Conservation (phyloP, 2,888 invertebrate species). For the Andrena bucephala region DNA sequence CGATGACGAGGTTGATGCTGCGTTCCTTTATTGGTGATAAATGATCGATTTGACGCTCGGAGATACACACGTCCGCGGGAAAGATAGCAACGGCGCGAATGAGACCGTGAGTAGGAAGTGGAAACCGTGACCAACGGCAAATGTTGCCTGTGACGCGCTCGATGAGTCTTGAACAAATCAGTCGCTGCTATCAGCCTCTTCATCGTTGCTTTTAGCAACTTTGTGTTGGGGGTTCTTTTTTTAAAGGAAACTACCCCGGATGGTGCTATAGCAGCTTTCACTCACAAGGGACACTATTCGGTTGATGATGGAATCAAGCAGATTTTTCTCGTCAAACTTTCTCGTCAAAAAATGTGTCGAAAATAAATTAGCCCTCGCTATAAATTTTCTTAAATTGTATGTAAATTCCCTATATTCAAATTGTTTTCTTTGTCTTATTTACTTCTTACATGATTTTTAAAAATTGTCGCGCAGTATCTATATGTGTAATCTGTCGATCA, state of each 20-base stretch:
- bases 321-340: no score
- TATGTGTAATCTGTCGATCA: no score
- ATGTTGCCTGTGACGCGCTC: slow-evolving; percentile 23
- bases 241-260: not conserved
- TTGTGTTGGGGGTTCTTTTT: not conserved
- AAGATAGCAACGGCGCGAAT: not conserved
- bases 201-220: not conserved
- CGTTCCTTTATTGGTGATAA: not conserved
- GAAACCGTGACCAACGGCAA: slow-evolving; percentile 36
- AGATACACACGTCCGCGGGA: not conserved
- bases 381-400: no score
- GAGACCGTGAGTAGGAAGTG: slow-evolving; percentile 30
- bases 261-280: not conserved
- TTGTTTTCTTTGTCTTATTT: no score
- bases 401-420: no score
- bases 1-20: not conserved
- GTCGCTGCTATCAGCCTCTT: not conserved
- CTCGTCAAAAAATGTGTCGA: no score
- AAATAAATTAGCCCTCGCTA: no score
- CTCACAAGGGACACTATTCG: no score
- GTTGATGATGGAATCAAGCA: no score
- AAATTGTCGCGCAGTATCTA: no score
- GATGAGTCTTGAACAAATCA: slow-evolving; percentile 29
- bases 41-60: not conserved
- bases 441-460: no score